These are phyloP conservation scores for Cepphus grylle DNA, from an alignment of 2,113 vertebrate genomes.

Conservation along the genomic window DNA sequence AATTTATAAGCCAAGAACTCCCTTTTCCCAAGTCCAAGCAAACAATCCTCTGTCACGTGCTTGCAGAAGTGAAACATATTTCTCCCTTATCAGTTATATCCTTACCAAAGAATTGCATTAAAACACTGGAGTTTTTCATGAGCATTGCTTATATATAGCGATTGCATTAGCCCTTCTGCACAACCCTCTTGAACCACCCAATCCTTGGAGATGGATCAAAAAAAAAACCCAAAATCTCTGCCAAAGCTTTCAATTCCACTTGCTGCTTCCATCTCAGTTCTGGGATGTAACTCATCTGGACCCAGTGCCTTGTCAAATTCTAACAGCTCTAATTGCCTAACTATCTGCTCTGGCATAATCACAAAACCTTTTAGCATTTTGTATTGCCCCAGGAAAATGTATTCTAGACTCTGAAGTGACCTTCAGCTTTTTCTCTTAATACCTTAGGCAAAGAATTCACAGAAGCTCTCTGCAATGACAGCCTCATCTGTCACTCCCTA, in stretches of 20 bases:
- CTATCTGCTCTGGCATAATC: constrained; percentile 18
- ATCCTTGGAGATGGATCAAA: background rate
- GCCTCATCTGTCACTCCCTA: background rate
- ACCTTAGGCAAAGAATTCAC: background rate
- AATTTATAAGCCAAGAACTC: constrained; percentile 4
- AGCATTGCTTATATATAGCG: background rate
- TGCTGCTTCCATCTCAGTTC: background rate
- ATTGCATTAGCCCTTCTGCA: background rate
- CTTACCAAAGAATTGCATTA: background rate
- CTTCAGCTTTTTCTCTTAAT: constrained; percentile 27
- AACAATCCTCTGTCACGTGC: background rate
- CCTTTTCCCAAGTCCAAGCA: background rate
- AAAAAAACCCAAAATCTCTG: background rate
- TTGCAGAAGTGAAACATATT: background rate
- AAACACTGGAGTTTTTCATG: background rate
- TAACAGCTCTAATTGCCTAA: constrained; percentile 39
- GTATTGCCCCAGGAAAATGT: constrained; percentile 16
- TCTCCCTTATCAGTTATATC: background rate
- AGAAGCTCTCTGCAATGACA: background rate
- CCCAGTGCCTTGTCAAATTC: constrained; percentile 12
- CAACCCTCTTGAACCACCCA: background rate
- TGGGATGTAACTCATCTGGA: background rate
- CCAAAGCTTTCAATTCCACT: background rate
- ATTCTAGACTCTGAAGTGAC: constrained; percentile 9
- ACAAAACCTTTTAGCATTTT: constrained; percentile 31